Conservation (phyloP, 2,888 invertebrate species). For the Noctua fimbriata region DNA sequence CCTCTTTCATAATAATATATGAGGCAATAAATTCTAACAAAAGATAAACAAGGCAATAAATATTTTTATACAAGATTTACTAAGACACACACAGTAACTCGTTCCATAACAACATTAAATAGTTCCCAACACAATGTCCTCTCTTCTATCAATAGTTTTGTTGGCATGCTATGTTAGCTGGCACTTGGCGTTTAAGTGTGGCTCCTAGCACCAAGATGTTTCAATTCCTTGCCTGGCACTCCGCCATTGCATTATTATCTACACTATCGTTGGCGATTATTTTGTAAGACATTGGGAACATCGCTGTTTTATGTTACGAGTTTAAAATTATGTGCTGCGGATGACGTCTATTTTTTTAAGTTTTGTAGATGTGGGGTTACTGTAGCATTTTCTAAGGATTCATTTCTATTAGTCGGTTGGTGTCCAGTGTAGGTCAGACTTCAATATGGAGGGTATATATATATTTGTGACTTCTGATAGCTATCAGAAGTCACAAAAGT, state of each 20-base stretch:
- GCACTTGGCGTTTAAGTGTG: constrained; percentile 35
- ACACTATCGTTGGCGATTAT: constrained; percentile 26
- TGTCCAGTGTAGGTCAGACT: background rate
- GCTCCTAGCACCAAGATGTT: constrained; percentile 47
- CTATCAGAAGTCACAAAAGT: no score
- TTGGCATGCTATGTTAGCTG: constrained; percentile 45
- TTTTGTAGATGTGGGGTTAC: background rate
- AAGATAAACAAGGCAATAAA: constrained; percentile 27
- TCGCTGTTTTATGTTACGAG: background rate
- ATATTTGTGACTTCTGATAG: no score
- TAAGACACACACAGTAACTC: background rate
- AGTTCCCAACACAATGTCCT: constrained; percentile 16
- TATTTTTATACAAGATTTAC: constrained; percentile 16
- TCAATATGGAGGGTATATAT: background rate
- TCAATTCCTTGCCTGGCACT: constrained; percentile 55
- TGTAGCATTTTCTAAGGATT: background rate
- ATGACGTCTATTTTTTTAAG: background rate
- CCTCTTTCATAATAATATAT: background rate
- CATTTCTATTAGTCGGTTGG: background rate
- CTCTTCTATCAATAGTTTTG: constrained; percentile 41
- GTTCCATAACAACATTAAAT: constrained; percentile 25
- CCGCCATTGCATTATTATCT: constrained; percentile 58
- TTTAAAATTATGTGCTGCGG: constrained; percentile 1
- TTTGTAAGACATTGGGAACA: constrained; percentile 24
- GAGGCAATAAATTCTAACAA: background rate